Evolutionary conservation across 2,797 vertebrate genomes (phyloP).

Genomic region (Zonotrichia albicollis): DNA sequence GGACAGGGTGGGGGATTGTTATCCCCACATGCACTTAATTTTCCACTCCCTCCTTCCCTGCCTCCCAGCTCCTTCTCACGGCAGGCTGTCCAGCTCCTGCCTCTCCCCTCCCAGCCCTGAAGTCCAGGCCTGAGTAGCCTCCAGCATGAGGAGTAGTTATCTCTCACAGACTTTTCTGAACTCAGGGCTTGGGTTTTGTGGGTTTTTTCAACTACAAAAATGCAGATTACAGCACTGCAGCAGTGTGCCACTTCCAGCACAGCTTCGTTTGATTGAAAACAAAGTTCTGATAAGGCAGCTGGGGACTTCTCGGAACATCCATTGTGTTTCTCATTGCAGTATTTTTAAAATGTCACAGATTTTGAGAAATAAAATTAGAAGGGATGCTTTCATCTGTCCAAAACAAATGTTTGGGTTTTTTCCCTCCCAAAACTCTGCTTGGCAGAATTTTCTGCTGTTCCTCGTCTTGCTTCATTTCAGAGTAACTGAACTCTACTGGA

Average conservation of each 20-base stretch:
- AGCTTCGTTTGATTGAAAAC: neutral
- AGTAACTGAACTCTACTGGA: neutral
- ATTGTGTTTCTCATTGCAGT: neutral
- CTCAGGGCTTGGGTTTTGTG: neutral
- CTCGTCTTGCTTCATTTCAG: neutral
- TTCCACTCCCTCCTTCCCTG: neutral
- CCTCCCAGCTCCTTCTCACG: neutral
- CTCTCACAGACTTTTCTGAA: neutral
- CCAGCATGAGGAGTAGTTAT: neutral
- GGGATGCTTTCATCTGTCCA: constrained; percentile 26
- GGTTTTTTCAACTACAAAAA: neutral
- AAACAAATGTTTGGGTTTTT: constrained; percentile 36
- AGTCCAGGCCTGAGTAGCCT: neutral
- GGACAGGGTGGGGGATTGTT: neutral
- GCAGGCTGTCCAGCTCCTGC: neutral
- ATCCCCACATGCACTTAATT: neutral
- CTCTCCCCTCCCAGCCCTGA: neutral
- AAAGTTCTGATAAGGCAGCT: constrained; percentile 2
- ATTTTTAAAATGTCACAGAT: neutral
- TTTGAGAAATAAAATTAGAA: neutral
- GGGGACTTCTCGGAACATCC: constrained; percentile 7
- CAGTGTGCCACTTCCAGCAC: neutral
- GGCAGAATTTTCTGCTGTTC: constrained; percentile 8
- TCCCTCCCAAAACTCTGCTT: neutral
- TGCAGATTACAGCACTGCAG: neutral